phyloP scores from a whole-genome alignment of 1,140 invertebrate species.

The Scaptomyza montana region DNA sequence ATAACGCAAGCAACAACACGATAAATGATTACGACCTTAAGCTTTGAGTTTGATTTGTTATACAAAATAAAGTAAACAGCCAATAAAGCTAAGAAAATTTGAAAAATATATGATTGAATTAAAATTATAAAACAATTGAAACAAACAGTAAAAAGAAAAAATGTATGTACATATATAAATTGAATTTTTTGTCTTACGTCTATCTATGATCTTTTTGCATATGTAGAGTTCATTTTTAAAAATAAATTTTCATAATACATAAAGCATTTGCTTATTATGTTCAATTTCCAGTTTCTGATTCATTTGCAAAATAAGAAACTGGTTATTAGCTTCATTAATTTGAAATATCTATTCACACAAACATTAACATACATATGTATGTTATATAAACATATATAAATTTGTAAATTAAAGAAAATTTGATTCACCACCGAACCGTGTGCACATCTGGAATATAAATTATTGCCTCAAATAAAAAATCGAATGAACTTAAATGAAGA shows the following conservation, averaged over 20 bases:
- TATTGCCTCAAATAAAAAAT: slow-evolving; percentile 48
- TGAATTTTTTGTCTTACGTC: too few relatives aligned
- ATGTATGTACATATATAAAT: too few relatives aligned
- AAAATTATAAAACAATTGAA: too few relatives aligned
- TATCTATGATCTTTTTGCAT: too few relatives aligned
- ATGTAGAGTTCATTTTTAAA: too few relatives aligned
- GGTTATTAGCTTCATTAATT: too few relatives aligned
- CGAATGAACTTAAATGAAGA: slow-evolving; percentile 51
- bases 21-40: slow-evolving; percentile 33
- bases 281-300: too few relatives aligned
- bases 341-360: too few relatives aligned
- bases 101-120: background rate
- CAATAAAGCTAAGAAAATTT: background rate
- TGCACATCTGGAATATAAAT: slow-evolving; percentile 44
- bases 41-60: slow-evolving; percentile 41
- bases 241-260: too few relatives aligned
- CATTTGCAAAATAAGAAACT: too few relatives aligned
- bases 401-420: slow-evolving; percentile 35
- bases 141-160: background rate
- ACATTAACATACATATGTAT: too few relatives aligned
- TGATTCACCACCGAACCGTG: slow-evolving; percentile 1
- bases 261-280: too few relatives aligned
- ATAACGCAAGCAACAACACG: background rate
- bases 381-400: background rate
- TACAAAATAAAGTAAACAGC: background rate